These are phyloP conservation scores for Xyrauchen texanus DNA, from an alignment of 2,113 vertebrate species.

Conservation along the genomic window DNA sequence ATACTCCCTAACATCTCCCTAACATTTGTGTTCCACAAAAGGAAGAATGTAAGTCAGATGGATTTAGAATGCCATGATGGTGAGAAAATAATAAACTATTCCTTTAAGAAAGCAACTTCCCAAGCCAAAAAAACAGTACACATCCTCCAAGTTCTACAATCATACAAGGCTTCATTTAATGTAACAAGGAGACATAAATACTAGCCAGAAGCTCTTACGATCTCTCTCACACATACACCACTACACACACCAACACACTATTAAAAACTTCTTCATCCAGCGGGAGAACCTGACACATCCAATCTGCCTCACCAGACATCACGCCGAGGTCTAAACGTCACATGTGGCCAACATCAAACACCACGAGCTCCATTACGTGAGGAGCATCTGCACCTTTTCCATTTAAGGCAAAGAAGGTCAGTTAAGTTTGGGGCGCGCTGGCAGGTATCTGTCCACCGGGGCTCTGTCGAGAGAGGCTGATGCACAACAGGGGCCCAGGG, in stretches of 20 bases:
- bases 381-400: neutral
- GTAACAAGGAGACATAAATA: neutral
- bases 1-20: too few relatives aligned
- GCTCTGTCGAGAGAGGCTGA: constrained; percentile 4
- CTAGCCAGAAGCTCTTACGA: neutral
- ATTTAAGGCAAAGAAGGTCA: neutral
- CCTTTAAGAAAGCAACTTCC: too few relatives aligned
- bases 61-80: too few relatives aligned
- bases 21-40: too few relatives aligned
- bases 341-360: constrained; percentile 10
- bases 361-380: neutral
- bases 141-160: too few relatives aligned
- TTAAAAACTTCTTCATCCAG: constrained; percentile 3
- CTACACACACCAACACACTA: constrained; percentile 4
- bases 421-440: constrained; percentile 27
- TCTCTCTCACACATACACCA: neutral
- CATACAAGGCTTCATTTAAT: neutral
- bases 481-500: constrained; percentile 23
- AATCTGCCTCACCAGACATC: constrained; percentile 35
- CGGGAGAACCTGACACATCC: constrained; percentile 18
- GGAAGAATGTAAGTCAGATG: too few relatives aligned
- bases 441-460: constrained; percentile 14
- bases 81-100: too few relatives aligned
- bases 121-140: too few relatives aligned
- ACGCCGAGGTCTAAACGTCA: constrained; percentile 31